phyloP scores from a whole-genome alignment of 2,888 invertebrate genomes.

The Molorchus minor region DNA sequence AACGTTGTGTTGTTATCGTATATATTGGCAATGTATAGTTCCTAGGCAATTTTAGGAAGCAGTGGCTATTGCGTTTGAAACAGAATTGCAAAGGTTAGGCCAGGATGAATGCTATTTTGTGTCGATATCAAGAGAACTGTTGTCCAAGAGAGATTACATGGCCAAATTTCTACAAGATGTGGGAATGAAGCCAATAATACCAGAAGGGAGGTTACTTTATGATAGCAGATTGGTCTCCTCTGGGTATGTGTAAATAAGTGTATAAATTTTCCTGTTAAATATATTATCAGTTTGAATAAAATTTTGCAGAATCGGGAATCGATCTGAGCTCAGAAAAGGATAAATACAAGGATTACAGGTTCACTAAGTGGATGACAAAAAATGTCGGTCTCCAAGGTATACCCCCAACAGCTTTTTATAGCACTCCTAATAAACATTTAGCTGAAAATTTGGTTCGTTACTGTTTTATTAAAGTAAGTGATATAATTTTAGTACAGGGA shows the following conservation, averaged over 20 bases:
- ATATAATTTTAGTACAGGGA: neutral
- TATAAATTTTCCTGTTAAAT: neutral
- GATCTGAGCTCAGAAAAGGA: slow-evolving; percentile 77
- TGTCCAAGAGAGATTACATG: slow-evolving; percentile 82
- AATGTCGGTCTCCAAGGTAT: slow-evolving; percentile 93
- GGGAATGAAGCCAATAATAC: slow-evolving; percentile 90
- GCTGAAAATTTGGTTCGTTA: slow-evolving; percentile 90
- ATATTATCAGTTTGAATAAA: neutral
- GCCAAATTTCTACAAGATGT: slow-evolving; percentile 77
- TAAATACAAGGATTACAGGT: slow-evolving; percentile 84
- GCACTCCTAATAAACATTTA: slow-evolving; percentile 77
- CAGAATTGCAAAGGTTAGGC: slow-evolving; percentile 76
- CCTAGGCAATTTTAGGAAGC: slow-evolving; percentile 78
- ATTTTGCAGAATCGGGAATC: slow-evolving; percentile 69
- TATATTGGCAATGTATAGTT: neutral
- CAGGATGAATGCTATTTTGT: slow-evolving; percentile 85
- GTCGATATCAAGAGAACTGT: slow-evolving; percentile 77
- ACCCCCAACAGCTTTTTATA: slow-evolving; percentile 95
- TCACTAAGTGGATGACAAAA: slow-evolving; percentile 96
- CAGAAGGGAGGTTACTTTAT: slow-evolving; percentile 98
- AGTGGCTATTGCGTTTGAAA: slow-evolving; percentile 87
- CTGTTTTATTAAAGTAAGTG: slow-evolving; percentile 90
- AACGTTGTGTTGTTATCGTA: neutral
- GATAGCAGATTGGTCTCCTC: slow-evolving; percentile 88
- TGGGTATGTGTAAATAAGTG: slow-evolving; percentile 73